Conservation (phyloP, 2,888 invertebrate species). For the Apotomis betuletana region DNA sequence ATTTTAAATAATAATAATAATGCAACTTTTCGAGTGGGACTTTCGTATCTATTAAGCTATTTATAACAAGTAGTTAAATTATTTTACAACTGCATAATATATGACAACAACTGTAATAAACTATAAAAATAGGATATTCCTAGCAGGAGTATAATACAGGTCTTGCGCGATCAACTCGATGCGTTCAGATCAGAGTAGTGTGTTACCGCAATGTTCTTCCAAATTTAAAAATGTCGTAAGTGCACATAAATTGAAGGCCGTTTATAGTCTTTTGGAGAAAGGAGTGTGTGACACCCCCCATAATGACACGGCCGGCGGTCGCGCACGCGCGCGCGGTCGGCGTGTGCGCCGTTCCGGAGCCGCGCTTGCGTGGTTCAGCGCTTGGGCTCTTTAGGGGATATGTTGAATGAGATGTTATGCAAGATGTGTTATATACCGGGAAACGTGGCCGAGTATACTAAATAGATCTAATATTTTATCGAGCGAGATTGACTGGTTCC, state of each 20-base stretch:
- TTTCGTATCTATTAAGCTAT: neutral
- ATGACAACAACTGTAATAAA: neutral
- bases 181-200: slow-evolving; percentile 17
- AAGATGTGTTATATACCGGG: slow-evolving; percentile 1
- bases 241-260: neutral
- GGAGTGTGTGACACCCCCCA: slow-evolving; percentile 24
- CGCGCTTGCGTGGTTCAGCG: slow-evolving; percentile 27
- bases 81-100: neutral
- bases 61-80: neutral
- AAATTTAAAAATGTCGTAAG: slow-evolving; percentile 1
- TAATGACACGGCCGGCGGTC: slow-evolving; percentile 21
- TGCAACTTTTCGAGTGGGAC: neutral
- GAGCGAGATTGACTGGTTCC: too few species aligned
- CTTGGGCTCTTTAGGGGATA: slow-evolving; percentile 1
- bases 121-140: too few species aligned
- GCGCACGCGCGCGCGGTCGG: slow-evolving; percentile 45
- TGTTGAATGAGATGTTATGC: slow-evolving; percentile 16
- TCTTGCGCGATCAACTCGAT: slow-evolving; percentile 1
- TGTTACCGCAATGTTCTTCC: slow-evolving; percentile 7
- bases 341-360: slow-evolving; percentile 73
- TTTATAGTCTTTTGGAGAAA: neutral
- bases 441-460: slow-evolving; percentile 1
- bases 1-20: neutral
- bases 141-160: neutral
- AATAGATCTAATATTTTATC: neutral